These are phyloP conservation scores for Brachyptera putata DNA, from an alignment of 2,888 invertebrate genomes.

Conservation along the genomic window DNA sequence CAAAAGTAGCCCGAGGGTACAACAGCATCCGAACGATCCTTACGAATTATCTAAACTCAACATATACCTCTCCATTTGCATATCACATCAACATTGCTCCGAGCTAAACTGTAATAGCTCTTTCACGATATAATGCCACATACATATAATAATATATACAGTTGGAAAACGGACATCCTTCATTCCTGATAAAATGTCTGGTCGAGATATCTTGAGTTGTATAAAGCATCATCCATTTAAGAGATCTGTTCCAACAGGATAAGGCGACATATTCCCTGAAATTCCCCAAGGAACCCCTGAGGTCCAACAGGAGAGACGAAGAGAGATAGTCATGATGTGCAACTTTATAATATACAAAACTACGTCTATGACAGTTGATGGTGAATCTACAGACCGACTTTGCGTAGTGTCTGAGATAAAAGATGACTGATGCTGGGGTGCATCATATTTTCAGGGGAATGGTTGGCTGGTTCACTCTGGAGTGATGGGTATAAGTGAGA, in stretches of 20 bases:
- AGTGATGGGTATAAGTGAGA: slow-evolving; percentile 2
- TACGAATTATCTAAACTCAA: slow-evolving; percentile 38
- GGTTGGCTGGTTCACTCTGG: neutral
- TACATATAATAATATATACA: too few relatives aligned
- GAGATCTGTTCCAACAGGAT: neutral
- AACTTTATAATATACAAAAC: neutral
- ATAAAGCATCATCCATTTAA: slow-evolving; percentile 9
- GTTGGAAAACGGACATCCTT: slow-evolving; percentile 2
- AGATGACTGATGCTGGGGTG: slow-evolving; percentile 11
- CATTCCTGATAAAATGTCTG: neutral
- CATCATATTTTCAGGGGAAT: slow-evolving; percentile 6
- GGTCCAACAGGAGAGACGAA: neutral
- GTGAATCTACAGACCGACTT: neutral
- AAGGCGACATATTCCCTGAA: slow-evolving; percentile 8
- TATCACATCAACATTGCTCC: slow-evolving; percentile 36
- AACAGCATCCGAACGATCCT: slow-evolving; percentile 35
- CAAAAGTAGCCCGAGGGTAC: slow-evolving; percentile 12
- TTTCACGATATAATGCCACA: neutral
- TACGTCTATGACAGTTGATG: neutral
- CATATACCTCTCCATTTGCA: slow-evolving; percentile 39
- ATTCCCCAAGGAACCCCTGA: neutral
- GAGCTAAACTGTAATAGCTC: slow-evolving; percentile 28
- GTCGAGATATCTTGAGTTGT: neutral
- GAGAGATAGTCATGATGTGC: neutral
- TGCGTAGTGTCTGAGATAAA: slow-evolving; percentile 7